phyloP scores from a whole-genome alignment of 2,888 invertebrate genomes.

The Peribatodes rhomboidaria region DNA sequence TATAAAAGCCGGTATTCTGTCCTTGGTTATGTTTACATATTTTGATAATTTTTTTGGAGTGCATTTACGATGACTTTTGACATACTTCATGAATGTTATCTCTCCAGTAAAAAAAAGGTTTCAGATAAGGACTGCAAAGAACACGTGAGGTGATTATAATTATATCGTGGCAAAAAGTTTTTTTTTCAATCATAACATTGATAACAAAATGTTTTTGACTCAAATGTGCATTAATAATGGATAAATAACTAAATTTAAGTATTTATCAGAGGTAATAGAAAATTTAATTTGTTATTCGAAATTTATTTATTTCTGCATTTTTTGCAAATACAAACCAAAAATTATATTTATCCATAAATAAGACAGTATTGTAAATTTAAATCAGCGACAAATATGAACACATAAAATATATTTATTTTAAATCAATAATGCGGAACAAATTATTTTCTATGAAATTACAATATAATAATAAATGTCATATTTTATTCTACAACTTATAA shows the following conservation, averaged over 20 bases:
- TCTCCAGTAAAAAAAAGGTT: neutral
- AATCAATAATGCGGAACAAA: conserved; percentile 1
- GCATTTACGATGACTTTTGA: neutral
- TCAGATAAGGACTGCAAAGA: neutral
- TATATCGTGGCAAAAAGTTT: neutral
- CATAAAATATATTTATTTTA: neutral
- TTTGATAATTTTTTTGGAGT: neutral
- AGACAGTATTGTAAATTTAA: too few relatives aligned
- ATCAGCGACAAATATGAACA: neutral
- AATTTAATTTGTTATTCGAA: neutral
- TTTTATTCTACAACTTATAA: neutral
- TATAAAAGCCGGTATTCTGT: conserved; percentile 5
- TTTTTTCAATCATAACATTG: neutral
- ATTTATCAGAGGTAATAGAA: neutral
- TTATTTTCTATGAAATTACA: neutral
- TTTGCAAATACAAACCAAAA: too few relatives aligned
- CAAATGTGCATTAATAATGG: neutral
- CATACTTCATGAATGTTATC: neutral
- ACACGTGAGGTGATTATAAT: neutral
- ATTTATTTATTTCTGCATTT: too few relatives aligned
- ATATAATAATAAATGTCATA: conserved; percentile 7
- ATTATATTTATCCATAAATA: too few relatives aligned
- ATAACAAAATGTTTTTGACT: neutral
- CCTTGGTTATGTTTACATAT: neutral
- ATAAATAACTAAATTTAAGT: neutral